Percentiles rank a stretch among this genome's conserved stretches.
phyloP scores from a whole-genome alignment of 2,113 vertebrate genomes.

The Columba janthina region DNA sequence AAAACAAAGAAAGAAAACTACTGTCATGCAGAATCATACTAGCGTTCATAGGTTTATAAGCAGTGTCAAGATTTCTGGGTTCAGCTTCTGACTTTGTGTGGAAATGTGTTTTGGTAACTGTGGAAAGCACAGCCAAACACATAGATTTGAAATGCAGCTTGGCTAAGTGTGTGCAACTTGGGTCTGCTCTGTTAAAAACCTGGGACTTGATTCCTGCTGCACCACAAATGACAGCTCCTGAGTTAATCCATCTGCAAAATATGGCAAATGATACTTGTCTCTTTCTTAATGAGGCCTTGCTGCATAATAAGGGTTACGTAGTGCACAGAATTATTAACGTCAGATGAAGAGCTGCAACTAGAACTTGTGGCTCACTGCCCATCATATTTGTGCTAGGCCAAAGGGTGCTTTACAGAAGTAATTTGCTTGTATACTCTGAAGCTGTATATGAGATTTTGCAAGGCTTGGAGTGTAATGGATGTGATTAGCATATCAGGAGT shows the following conservation, averaged over 20 bases:
- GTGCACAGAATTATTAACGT: slow-evolving; percentile 37
- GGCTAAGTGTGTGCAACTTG: neutral
- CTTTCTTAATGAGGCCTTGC: slow-evolving; percentile 58
- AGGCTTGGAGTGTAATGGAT: neutral
- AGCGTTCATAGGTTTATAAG: neutral
- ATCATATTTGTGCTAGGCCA: slow-evolving; percentile 40
- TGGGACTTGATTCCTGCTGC: neutral
- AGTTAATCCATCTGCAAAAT: slow-evolving; percentile 54
- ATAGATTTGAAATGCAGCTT: neutral
- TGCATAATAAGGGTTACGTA: slow-evolving; percentile 48
- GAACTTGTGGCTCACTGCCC: slow-evolving; percentile 46
- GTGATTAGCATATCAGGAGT: neutral
- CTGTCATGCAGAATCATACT: neutral
- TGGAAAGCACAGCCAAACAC: neutral
- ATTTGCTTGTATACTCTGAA: slow-evolving; percentile 28
- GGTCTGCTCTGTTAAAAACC: slow-evolving; percentile 15
- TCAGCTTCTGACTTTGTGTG: neutral
- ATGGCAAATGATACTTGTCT: slow-evolving; percentile 54
- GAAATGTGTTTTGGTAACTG: neutral
- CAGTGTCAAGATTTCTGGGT: neutral
- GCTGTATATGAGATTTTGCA: neutral
- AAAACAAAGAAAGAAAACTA: neutral
- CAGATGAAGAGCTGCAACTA: slow-evolving; percentile 27
- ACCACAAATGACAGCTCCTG: slow-evolving; percentile 12
- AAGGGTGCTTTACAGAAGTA: slow-evolving; percentile 19